Percentiles rank a stretch among this genome's conserved stretches.
These are phyloP conservation scores for Melitaea athalia DNA, from an alignment of 2,888 invertebrate species.

Conservation along the genomic window DNA sequence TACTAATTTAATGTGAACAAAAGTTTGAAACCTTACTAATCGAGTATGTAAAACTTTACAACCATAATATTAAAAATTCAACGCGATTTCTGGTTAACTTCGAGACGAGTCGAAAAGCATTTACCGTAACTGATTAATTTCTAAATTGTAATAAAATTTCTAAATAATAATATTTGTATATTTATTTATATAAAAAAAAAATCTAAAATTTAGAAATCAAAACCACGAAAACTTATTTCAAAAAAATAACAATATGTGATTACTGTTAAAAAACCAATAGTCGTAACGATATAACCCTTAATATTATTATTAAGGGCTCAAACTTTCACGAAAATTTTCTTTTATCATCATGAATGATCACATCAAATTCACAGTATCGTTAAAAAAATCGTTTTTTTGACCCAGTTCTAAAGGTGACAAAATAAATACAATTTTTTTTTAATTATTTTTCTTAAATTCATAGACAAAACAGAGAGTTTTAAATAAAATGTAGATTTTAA, in stretches of 20 bases:
- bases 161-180: not conserved
- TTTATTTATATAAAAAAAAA: too few species aligned
- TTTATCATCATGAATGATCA: too few species aligned
- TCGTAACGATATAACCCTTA: too few species aligned
- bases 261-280: too few species aligned
- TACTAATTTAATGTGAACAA: not conserved
- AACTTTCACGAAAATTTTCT: too few species aligned
- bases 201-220: too few species aligned
- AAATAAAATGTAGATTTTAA: slow-evolving; percentile 6
- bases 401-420: too few species aligned
- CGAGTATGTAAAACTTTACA: not conserved
- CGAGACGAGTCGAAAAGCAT: not conserved
- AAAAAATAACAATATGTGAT: too few species aligned
- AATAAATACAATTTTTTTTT: not conserved
- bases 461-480: not conserved
- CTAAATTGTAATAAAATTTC: not conserved
- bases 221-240: too few species aligned
- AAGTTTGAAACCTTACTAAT: slow-evolving; percentile 2
- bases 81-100: not conserved
- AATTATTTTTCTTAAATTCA: not conserved
- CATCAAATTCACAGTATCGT: too few species aligned
- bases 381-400: too few species aligned
- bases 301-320: too few species aligned
- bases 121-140: not conserved
- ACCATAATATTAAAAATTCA: not conserved